Percentiles rank a stretch among this genome's conserved stretches.
Evolutionary conservation across 30 jellyfish, hydroid and myxozoan species (phyloP).

Genomic region (Cassiopea andromeda): DNA sequence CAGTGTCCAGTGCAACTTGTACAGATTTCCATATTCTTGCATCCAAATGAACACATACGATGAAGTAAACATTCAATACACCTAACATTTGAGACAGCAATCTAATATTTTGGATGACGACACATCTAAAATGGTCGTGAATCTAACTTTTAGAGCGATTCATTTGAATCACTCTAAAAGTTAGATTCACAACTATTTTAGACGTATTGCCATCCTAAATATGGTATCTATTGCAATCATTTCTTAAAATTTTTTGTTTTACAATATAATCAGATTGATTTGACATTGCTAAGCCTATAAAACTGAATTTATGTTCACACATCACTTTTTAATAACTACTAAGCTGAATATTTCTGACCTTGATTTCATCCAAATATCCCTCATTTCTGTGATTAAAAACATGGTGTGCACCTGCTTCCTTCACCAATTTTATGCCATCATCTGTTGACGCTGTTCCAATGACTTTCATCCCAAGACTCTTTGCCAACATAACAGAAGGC

Average conservation of each 20-base stretch:
- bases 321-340: no score
- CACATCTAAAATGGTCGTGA: background rate
- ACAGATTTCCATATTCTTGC: no score
- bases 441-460: slow-evolving; percentile 90
- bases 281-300: background rate
- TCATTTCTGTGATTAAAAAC: slow-evolving; percentile 74
- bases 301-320: background rate
- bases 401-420: slow-evolving; percentile 64
- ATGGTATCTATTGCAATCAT: background rate
- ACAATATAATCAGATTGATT: no score
- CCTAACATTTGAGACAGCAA: no score
- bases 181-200: background rate
- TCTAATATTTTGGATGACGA: background rate
- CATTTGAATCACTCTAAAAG: no score
- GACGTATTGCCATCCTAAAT: background rate
- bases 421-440: slow-evolving; percentile 67
- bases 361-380: slow-evolving; percentile 53
- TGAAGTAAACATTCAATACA: no score
- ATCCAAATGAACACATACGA: no score
- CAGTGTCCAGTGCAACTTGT: no score
- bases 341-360: slow-evolving; percentile 9
- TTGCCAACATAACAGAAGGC: slow-evolving; percentile 81
- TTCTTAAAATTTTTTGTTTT: no score
- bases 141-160: no score
- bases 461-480: slow-evolving; percentile 66